A percentile compares a stretch with the other conserved stretches of the same genome.
These are phyloP conservation scores for Marcusenius ussheri DNA, from an alignment of 2,113 vertebrate species.

Conservation along the genomic window DNA sequence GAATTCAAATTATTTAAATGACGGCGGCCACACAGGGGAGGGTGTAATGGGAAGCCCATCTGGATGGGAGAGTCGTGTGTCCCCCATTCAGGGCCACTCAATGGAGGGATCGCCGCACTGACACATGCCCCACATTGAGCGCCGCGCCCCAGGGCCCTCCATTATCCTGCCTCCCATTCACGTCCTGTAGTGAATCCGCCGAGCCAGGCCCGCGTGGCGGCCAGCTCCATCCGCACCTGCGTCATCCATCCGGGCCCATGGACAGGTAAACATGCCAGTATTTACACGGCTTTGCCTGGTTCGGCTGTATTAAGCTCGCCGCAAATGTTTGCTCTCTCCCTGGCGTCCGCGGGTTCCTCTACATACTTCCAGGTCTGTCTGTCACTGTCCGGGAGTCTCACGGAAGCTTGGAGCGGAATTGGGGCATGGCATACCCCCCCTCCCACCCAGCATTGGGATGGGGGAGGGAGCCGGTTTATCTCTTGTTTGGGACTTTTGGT, in stretches of 20 bases:
- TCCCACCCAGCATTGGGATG: not conserved
- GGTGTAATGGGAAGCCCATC: conserved; percentile 43
- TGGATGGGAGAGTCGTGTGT: conserved; percentile 29
- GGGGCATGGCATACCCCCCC: not conserved
- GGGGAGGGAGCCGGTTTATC: not conserved
- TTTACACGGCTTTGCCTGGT: conserved; percentile 71
- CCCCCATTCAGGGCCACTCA: conserved; percentile 17
- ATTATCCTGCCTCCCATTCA: conserved; percentile 59
- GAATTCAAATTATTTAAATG: conserved; percentile 55
- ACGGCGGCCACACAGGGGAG: conserved; percentile 43
- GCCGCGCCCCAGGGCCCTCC: conserved; percentile 32
- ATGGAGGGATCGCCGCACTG: conserved; percentile 1
- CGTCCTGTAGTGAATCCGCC: conserved; percentile 65
- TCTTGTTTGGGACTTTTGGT: not conserved
- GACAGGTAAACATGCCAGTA: conserved; percentile 79
- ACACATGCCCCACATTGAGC: conserved; percentile 9
- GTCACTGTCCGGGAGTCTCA: not conserved
- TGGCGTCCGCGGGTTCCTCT: conserved; percentile 5
- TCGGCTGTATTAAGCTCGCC: conserved; percentile 56
- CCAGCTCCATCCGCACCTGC: not conserved
- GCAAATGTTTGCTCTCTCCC: conserved; percentile 63
- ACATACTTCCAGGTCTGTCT: conserved; percentile 36
- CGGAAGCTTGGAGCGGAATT: not conserved
- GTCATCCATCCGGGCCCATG: conserved; percentile 74
- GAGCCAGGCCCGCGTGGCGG: conserved; percentile 62